Percentiles rank a stretch among this genome's conserved stretches.
phyloP scores from a whole-genome alignment of 2,113 vertebrate genomes.

The Pongo abelii region DNA sequence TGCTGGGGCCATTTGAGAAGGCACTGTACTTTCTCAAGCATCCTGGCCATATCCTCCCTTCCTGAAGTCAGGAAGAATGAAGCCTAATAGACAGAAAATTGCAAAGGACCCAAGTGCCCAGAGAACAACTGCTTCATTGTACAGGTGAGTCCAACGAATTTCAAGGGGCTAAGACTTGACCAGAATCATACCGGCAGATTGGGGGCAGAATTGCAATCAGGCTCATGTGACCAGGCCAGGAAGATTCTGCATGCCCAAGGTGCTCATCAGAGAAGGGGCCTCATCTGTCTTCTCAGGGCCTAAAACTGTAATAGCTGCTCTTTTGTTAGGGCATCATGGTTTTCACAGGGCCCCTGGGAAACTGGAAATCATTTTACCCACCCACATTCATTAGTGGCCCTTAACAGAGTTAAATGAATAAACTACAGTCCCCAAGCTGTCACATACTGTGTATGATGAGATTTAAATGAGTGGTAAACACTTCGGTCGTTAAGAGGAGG shows the following conservation, averaged over 20 bases:
- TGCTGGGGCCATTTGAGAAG: slow-evolving; percentile 7
- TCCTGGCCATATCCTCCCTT: slow-evolving; percentile 16
- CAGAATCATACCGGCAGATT: neutral
- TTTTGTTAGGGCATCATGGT: neutral
- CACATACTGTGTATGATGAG: neutral
- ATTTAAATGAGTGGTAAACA: slow-evolving; percentile 18
- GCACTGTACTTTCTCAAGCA: neutral
- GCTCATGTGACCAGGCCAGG: neutral
- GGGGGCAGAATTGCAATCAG: neutral
- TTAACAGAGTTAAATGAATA: slow-evolving; percentile 2
- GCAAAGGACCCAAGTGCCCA: neutral
- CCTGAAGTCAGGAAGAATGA: neutral
- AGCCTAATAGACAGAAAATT: slow-evolving; percentile 7
- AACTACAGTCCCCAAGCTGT: neutral
- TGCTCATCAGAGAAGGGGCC: neutral
- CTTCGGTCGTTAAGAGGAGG: neutral
- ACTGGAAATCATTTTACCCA: slow-evolving; percentile 23
- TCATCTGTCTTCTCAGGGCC: neutral
- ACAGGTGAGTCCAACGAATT: neutral
- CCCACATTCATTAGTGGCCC: neutral
- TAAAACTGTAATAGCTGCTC: neutral
- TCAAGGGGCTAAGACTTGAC: neutral
- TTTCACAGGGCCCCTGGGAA: slow-evolving; percentile 18
- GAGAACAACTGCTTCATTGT: neutral
- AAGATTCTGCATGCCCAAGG: neutral